phyloP scores from a whole-genome alignment of 2,888 invertebrate genomes.

The Aporophyla nigra region DNA sequence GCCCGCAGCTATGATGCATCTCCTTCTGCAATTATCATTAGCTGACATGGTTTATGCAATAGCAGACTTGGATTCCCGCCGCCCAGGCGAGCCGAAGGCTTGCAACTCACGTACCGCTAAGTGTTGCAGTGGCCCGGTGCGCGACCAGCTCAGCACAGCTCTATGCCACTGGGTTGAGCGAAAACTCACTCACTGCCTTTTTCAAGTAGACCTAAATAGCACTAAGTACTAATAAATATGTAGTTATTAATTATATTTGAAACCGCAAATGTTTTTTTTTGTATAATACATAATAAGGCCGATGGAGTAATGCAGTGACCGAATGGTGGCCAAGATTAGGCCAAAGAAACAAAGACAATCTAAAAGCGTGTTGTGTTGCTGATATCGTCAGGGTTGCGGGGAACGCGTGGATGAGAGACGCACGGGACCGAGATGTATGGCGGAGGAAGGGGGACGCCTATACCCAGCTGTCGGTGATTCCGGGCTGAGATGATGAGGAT shows the following conservation, averaged over 20 bases:
- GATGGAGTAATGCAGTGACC: too few species aligned
- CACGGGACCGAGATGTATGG: too few species aligned
- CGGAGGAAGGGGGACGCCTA: too few species aligned
- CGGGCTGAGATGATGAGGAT: too few species aligned
- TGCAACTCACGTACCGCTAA: background rate
- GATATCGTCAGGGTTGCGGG: too few species aligned
- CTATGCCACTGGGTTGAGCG: background rate
- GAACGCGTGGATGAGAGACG: too few species aligned
- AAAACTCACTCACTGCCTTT: background rate
- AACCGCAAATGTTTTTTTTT: background rate
- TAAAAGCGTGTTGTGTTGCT: too few species aligned
- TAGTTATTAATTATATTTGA: background rate
- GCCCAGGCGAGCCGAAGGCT: background rate
- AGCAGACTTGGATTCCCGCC: background rate
- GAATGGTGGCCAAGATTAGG: too few species aligned
- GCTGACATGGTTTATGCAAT: background rate
- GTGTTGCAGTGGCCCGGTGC: background rate
- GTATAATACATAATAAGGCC: too few species aligned
- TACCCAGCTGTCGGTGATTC: too few species aligned
- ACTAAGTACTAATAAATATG: background rate
- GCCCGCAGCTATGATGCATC: background rate
- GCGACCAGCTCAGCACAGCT: background rate
- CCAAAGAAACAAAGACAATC: too few species aligned
- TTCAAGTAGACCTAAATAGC: background rate
- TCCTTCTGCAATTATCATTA: background rate